These are phyloP conservation scores for Gallinago media DNA, from an alignment of 2,113 vertebrate genomes.

Conservation along the genomic window DNA sequence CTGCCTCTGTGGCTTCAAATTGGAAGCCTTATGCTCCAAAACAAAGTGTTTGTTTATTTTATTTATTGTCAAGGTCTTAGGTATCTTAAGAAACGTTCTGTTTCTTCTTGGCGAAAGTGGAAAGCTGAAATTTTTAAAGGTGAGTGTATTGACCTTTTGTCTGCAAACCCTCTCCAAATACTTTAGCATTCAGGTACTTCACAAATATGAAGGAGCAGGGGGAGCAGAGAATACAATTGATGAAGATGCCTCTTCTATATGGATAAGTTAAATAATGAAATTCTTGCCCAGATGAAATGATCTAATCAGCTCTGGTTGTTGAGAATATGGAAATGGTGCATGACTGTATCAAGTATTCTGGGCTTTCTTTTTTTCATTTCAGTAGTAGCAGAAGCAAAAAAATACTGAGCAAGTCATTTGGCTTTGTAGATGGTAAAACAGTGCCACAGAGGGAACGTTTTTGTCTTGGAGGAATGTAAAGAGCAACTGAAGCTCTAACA, in stretches of 20 bases:
- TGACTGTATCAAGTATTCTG: background rate
- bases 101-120: background rate
- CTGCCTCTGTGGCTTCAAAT: background rate
- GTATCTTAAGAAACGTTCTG: background rate
- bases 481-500: slow-evolving; percentile 28
- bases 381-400: background rate
- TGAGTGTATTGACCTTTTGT: background rate
- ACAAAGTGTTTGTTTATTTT: background rate
- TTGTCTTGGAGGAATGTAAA: slow-evolving; percentile 19
- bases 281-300: background rate
- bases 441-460: background rate
- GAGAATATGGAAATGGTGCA: background rate
- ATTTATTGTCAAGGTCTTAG: background rate
- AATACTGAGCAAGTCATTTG: background rate
- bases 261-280: background rate
- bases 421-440: background rate
- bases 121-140: background rate
- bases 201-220: background rate
- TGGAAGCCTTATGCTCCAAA: background rate
- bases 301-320: background rate
- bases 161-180: background rate
- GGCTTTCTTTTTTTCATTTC: background rate
- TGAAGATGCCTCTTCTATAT: background rate
- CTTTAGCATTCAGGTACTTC: background rate
- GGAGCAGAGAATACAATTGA: background rate